Percentiles rank a stretch among this genome's conserved stretches.
Conservation (phyloP, 2,888 invertebrate genomes). For the Psylliodes chrysocephalus region DNA sequence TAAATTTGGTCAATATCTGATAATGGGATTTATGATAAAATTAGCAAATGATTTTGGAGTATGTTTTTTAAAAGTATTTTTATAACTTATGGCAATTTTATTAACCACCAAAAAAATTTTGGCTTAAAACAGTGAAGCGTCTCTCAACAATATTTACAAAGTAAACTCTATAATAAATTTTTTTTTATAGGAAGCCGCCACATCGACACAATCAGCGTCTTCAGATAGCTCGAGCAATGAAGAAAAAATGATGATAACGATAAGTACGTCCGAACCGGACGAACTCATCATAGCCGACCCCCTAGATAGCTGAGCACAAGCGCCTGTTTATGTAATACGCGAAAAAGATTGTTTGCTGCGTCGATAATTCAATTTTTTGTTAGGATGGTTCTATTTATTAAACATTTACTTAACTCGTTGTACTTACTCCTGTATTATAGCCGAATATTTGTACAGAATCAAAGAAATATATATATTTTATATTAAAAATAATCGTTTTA, state of each 20-base stretch:
- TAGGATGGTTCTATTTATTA: not conserved
- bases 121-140: no score
- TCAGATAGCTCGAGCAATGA: conserved; percentile 78
- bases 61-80: no score
- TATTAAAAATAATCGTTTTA: no score
- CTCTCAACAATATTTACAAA: no score
- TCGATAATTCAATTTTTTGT: conserved; percentile 21
- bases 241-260: conserved; percentile 81
- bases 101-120: no score
- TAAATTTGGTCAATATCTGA: no score
- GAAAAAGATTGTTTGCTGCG: conserved; percentile 38
- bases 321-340: conserved; percentile 34
- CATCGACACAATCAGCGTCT: conserved; percentile 77
- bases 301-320: conserved; percentile 62
- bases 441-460: conserved; percentile 31
- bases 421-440: conserved; percentile 30
- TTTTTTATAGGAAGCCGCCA: conserved; percentile 72
- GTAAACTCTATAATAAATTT: conserved; percentile 18
- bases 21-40: no score
- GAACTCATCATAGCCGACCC: conserved; percentile 63
- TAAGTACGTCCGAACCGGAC: conserved; percentile 70
- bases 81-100: no score
- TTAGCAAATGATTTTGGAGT: no score
- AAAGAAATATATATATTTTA: conserved; percentile 35
- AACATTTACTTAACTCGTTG: conserved; percentile 28